Evolutionary conservation across 2,797 vertebrate species (phyloP).

Genomic region (Podarcis lilfordi): DNA sequence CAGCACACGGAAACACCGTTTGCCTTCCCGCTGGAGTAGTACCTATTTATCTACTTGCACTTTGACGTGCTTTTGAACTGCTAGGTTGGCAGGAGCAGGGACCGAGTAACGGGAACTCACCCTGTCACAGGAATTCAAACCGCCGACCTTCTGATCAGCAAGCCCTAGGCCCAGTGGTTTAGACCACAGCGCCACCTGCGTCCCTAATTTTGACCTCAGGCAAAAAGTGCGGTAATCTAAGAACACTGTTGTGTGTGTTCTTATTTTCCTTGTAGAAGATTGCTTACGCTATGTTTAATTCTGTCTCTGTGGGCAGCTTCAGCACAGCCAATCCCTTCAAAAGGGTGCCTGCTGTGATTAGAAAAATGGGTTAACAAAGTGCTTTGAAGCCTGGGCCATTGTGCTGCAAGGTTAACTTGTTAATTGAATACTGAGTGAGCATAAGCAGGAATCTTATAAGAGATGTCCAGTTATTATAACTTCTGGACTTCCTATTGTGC

Average conservation of each 20-base stretch:
- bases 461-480: background rate
- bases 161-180: too few species aligned
- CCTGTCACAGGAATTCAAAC: too few species aligned
- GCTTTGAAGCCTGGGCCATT: background rate
- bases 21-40: too few species aligned
- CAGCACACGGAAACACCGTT: rapidly evolving
- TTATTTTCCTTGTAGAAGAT: background rate
- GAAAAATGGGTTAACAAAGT: background rate
- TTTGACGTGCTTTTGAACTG: too few species aligned
- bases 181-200: too few species aligned
- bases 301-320: background rate
- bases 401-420: background rate
- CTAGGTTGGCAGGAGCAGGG: too few species aligned
- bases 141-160: too few species aligned
- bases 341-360: background rate
- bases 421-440: background rate
- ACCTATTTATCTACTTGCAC: too few species aligned
- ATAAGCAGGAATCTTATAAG: conserved; percentile 3
- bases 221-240: background rate
- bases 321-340: background rate
- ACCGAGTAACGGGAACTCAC: too few species aligned
- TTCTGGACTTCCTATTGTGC: background rate
- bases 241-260: background rate
- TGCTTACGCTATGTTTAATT: background rate
- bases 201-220: too few species aligned